Evolutionary conservation across 2,113 vertebrate genomes (phyloP).

Genomic region (Hydropotes inermis): DNA sequence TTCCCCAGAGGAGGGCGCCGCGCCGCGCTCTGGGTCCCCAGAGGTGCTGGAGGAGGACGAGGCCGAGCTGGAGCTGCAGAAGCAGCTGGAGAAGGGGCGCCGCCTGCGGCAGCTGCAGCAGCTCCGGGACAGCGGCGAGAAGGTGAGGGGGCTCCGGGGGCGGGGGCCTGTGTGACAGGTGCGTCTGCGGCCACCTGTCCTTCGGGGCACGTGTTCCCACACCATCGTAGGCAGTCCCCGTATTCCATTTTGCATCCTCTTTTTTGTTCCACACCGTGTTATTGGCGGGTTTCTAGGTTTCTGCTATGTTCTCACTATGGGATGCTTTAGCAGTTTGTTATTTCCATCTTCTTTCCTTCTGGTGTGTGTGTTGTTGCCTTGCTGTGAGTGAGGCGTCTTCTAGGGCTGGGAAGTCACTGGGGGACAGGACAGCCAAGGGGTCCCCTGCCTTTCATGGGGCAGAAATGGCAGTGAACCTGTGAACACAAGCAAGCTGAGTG

Average conservation of each 20-base stretch:
- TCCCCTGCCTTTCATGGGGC: neutral
- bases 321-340: rapidly evolving
- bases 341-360: neutral
- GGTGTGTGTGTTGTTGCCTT: rapidly evolving
- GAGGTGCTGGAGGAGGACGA: constrained; percentile 89
- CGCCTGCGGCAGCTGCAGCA: constrained; percentile 87
- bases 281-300: neutral
- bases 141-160: constrained; percentile 60
- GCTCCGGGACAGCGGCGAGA: constrained; percentile 87
- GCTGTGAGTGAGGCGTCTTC: neutral
- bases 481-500: neutral
- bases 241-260: rapidly evolving
- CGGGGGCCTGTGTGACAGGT: rapidly evolving
- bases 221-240: rapidly evolving
- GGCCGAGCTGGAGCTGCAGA: constrained; percentile 90
- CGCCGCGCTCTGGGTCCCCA: neutral
- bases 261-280: rapidly evolving
- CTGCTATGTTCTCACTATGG: rapidly evolving
- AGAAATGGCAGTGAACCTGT: neutral
- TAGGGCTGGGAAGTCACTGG: neutral
- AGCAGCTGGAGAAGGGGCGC: constrained; percentile 92
- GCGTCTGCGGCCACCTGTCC: neutral
- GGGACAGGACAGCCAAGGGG: neutral
- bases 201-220: rapidly evolving
- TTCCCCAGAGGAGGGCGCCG: constrained; percentile 60